Conservation (phyloP, 2,888 invertebrate species). For the Ernsta delagoae region DNA sequence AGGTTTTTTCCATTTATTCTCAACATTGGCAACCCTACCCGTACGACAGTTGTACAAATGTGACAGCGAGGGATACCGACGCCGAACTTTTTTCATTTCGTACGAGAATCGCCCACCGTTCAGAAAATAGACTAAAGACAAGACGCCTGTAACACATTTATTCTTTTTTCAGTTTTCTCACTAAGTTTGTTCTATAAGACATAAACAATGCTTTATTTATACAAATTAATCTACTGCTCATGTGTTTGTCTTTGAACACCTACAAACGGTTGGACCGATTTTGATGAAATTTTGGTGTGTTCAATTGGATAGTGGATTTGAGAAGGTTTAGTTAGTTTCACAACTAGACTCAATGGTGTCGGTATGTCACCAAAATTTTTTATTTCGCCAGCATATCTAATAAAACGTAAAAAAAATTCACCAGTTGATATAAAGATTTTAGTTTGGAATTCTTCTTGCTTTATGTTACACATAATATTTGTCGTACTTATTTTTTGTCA, state of each 20-base stretch:
- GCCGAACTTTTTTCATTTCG: slow-evolving; percentile 67
- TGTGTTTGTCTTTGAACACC: too few relatives aligned
- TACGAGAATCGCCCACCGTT: slow-evolving; percentile 22
- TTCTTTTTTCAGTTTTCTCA: slow-evolving; percentile 17
- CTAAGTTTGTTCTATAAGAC: background rate
- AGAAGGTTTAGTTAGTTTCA: too few relatives aligned
- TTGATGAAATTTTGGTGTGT: too few relatives aligned
- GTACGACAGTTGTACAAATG: slow-evolving; percentile 50
- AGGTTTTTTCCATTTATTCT: background rate
- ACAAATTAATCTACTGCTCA: too few relatives aligned
- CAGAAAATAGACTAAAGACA: slow-evolving; percentile 29
- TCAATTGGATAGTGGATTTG: too few relatives aligned
- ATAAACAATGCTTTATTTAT: too few relatives aligned
- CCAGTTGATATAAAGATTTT: background rate
- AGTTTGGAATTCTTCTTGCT: background rate
- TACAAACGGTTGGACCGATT: too few relatives aligned
- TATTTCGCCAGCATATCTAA: too few relatives aligned
- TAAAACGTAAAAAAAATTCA: too few relatives aligned
- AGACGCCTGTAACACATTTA: slow-evolving; percentile 10
- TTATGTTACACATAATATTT: background rate
- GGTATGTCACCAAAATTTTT: too few relatives aligned
- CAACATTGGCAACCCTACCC: slow-evolving; percentile 18
- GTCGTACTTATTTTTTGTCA: background rate
- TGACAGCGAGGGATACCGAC: slow-evolving; percentile 52
- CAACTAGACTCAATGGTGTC: too few relatives aligned